Base-by-base conservation (phyloP, 2,888 invertebrate species). In the Scaptodrosophila latifasciaeformis region DNA sequence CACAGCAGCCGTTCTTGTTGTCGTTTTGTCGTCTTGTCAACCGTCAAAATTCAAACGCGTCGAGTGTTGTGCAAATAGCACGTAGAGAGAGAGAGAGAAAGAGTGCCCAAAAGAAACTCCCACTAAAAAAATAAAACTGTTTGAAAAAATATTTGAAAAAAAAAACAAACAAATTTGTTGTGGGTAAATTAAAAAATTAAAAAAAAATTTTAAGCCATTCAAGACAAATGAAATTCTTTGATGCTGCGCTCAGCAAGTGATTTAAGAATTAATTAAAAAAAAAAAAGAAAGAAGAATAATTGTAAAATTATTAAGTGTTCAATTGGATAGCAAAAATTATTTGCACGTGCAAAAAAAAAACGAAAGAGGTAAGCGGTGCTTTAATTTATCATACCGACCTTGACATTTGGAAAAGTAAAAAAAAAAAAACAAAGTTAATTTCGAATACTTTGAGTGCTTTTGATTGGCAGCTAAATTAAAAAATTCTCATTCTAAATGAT, bases 401-500 rank as follows among this genome's bases (percentile, higher is more conserved):
- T 76, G 75, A 67, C 75, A 81, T 76, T 76, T 76, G 34, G 35
- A 15, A 24, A 37, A 59, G n/a, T 18, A n/a, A 24, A 13, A 50
- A 9, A 24, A 37, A 59, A 9, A 12, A n/a, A 24, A 13, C 43
- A 9, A 37, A 62, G 18, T 30, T 50, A 65, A 67, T 75, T 74
- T 74, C 71, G 63, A 61, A 69, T 76, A 67, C 54, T 58, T 54
- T 46, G 19, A 29, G 31, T 10, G 21, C 15, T 19, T 59, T 64
- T 70, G 81, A 75, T 80, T 77, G 74, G 60, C 81, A 79, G 62
- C 62, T 68, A 68, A 74, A 65, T 61, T 76, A 65, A 37, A 65
- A 37, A 9, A 24, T 24, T 24, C 24, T 24, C 2, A 17, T 44
- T 35, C 17, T 35, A 15, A 15, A 13, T 12, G 13, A 12, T 13